Conservation (phyloP, 2,113 vertebrate species). For the Centropristis striata region DNA sequence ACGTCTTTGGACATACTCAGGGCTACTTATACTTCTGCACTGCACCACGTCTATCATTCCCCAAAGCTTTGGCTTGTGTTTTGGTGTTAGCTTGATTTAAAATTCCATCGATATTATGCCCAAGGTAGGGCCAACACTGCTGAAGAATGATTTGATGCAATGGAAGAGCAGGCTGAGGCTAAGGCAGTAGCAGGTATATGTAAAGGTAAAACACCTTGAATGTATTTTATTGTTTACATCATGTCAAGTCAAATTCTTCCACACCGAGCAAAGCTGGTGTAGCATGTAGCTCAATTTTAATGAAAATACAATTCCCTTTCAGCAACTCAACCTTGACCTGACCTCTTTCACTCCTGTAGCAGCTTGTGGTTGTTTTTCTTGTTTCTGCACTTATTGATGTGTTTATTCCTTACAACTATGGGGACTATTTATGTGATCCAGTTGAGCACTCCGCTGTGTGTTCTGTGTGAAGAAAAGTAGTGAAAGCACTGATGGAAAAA, state of each 20-base stretch:
- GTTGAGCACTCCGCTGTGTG: too few relatives aligned
- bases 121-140: background rate
- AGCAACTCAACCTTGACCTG: constrained; percentile 4
- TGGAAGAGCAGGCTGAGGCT: background rate
- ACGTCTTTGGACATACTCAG: constrained; percentile 6
- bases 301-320: constrained; percentile 6
- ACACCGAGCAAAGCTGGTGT: background rate
- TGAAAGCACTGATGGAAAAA: background rate
- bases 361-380: background rate
- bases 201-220: constrained; percentile 2
- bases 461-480: background rate
- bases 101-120: constrained; percentile 21
- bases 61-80: constrained; percentile 19
- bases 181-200: background rate
- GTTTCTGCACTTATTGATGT: constrained; percentile 15
- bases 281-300: background rate
- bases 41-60: background rate
- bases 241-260: background rate
- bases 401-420: background rate
- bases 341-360: constrained; percentile 8
- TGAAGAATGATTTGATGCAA: background rate
- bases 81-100: constrained; percentile 25
- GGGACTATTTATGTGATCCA: background rate
- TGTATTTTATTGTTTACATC: background rate
- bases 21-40: constrained; percentile 1